Evolutionary conservation across 1,140 invertebrate genomes (phyloP).

Genomic region (Apis mellifera): Amel_HAv3.1 CM009939.2:4815501-4816000

Average conservation of each 20-base stretch:
- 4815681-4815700: neutral
- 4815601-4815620: neutral
- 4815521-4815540: too few species aligned
- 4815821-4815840: constrained; percentile 53
- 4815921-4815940: constrained; percentile 53
- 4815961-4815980: constrained; percentile 38
- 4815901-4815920: constrained; percentile 66
- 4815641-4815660: neutral
- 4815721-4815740: neutral
- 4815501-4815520: too few species aligned
- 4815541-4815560: too few species aligned
- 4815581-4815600: neutral
- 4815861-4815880: constrained; percentile 62
- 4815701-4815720: constrained; percentile 18
- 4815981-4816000: constrained; percentile 61
- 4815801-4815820: neutral
- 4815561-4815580: neutral
- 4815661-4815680: neutral
- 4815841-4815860: constrained; percentile 63
- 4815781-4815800: constrained; percentile 39
- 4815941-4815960: constrained; percentile 59
- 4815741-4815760: constrained; percentile 45
- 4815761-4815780: constrained; percentile 2
- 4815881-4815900: constrained; percentile 45
- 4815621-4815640: constrained; percentile 2